Evolutionary conservation across 1,140 invertebrate genomes (phyloP), one percentile per base, ranked within the genome.

Genomic region (Drosophila melanica): DNA sequence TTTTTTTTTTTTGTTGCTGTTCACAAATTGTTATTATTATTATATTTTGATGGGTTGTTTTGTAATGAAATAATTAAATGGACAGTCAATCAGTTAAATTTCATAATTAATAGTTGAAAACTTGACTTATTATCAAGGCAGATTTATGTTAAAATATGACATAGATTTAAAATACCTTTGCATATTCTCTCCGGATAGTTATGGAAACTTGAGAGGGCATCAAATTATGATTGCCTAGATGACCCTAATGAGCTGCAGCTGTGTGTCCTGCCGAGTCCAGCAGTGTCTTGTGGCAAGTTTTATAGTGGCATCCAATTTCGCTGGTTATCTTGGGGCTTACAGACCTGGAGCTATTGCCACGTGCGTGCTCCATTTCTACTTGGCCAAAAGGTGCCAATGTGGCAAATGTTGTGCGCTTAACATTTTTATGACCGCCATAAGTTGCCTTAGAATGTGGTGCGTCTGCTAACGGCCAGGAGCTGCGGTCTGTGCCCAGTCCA

Each of bases 341-440:
- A 23, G 45, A 4, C 23, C 53, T 42, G 39, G 67, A 20, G 47
- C 35, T 30, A 47, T 30, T 80, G 81, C 81, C 82, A 87, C 82
- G 82, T 86, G 82, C 72, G 82, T 86, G 82, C 82, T 86, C 82
- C 76, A 86, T 70, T 87, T 86, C 62, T 53, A 18, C 50, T 68
- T 47, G 65, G 79, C 63, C 76, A 74, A 89, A 82, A 87, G 82
- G 84, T 89, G 84, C 41, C 84, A 89, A 89, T 89, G 84, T 89
- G 85, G 84, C 84, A 89, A 89, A 89, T 89, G 84, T 80, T 77
- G 73, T 72, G 59, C 72, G 84, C 84, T 89, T 89, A 89, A 89
- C 84, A 84, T 80, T 89, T 89, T 89, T 89, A 89, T 89, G 84
- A 64, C 65, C 55, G 64, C 66, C 73, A 89, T 89, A 87, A 89